Evolutionary conservation across 2,888 invertebrate species (phyloP), one percentile per base, ranked within the genome.

Genomic region (Diadegma fenestrale): DNA sequence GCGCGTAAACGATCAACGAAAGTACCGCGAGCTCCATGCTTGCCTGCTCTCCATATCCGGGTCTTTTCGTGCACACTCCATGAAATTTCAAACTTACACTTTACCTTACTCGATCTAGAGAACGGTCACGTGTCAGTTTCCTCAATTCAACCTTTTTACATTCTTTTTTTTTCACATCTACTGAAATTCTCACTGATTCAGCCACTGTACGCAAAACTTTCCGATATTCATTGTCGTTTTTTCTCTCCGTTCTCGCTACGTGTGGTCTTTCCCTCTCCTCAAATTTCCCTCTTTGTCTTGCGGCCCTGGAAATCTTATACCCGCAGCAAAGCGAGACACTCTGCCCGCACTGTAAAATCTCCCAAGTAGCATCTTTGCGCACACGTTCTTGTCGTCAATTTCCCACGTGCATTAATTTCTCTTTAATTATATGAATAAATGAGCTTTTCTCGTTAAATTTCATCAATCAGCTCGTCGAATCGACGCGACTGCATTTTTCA

Each of bases 301-400:
- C 51, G 33, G 2, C 51, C 51, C 41, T 43, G 43, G 82, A 71
- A 82, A 82, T 82, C 33, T 69, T 76, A 82, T 54, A 64, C 82
- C 64, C 30, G 61, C 10, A n/a, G 71, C 10, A n/a, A 48, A 76
- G 63, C n/a, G 66, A 66, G 41, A 54, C 69, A 61, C 41, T 76
- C 54, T 48, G 48, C 48, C 58, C 76, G 45, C 63, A 4, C n/a
- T n/a, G n/a, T n/a, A 14, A 14, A 26, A 4, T 22, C 54, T 8
- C 26, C 3, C 63, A 33, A 5, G 17, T 3, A 63, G 1, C 61
- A 22, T 61, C 68, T 37, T 51, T 19, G 10, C 48, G 61, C 26
- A 58, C 68, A 22, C 22, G 26, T 33, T 8, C 68, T 41, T 8
- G 33, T 8, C 66, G 30, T 45, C 19, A 3, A 54, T 54, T 54